Evolutionary conservation across 2,113 vertebrate genomes (phyloP).

Genomic region (Apistogramma diplotaenia): DNA sequence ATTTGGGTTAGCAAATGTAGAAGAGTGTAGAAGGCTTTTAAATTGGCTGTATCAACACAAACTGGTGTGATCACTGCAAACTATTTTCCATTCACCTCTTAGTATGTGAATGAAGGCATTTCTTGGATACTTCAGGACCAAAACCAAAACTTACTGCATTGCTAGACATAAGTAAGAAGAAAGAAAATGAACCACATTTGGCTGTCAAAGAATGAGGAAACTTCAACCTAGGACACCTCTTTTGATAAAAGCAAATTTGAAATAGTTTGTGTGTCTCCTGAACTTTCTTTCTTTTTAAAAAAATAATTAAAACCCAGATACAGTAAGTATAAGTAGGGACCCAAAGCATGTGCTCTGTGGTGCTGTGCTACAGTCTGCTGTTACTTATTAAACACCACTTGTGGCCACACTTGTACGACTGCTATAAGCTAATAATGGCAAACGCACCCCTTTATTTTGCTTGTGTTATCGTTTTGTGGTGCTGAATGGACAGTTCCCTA

Average conservation of each 20-base stretch:
- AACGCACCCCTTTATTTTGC: background rate
- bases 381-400: background rate
- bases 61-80: background rate
- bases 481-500: slow-evolving; percentile 56
- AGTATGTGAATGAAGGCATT: background rate
- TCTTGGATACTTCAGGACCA: background rate
- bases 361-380: background rate
- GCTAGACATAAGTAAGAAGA: background rate
- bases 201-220: too few relatives aligned
- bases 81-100: background rate
- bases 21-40: background rate
- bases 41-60: background rate
- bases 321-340: background rate
- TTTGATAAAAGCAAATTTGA: background rate
- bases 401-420: background rate
- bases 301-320: background rate
- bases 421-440: background rate
- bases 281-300: background rate
- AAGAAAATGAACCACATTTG: too few relatives aligned
- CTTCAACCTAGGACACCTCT: background rate
- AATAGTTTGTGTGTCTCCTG: background rate
- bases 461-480: slow-evolving; percentile 16
- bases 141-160: background rate
- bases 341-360: background rate
- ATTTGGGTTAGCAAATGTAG: background rate